Evolutionary conservation across 1,140 invertebrate genomes (phyloP).

Genomic region (Limonius californicus): DNA sequence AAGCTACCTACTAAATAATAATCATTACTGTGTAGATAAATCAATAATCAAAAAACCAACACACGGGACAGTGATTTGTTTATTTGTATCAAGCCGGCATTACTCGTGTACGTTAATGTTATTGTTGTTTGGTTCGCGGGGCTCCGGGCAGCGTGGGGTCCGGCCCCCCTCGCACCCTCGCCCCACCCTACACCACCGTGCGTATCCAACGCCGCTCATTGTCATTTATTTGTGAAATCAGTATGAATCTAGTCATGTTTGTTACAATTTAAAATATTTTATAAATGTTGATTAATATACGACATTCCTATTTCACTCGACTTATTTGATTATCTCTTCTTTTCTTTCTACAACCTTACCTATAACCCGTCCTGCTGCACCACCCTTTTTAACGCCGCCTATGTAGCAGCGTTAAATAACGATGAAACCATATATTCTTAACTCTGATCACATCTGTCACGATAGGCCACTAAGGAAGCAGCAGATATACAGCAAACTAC

Average conservation of each 20-base stretch:
- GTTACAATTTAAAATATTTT: conserved; percentile 52
- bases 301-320: conserved; percentile 48
- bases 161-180: conserved; percentile 29
- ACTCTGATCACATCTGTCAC: too few species aligned
- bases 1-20: conserved; percentile 38
- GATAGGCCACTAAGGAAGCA: too few species aligned
- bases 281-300: conserved; percentile 52
- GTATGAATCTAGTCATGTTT: conserved; percentile 51
- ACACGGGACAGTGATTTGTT: conserved; percentile 36
- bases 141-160: conserved; percentile 24
- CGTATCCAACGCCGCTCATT: conserved; percentile 43
- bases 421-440: too few species aligned
- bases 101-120: conserved; percentile 44
- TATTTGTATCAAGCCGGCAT: conserved; percentile 37
- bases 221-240: conserved; percentile 49
- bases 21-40: conserved; percentile 49
- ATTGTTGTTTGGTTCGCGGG: conserved; percentile 38
- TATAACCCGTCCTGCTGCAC: too few species aligned
- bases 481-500: too few species aligned
- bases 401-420: too few species aligned
- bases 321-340: conserved; percentile 4
- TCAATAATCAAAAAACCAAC: conserved; percentile 45
- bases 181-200: conserved; percentile 31
- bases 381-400: too few species aligned
- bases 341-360: too few species aligned